Evolutionary conservation across 2,888 invertebrate genomes (phyloP).

Genomic region (Xanthorhoe designata): DNA sequence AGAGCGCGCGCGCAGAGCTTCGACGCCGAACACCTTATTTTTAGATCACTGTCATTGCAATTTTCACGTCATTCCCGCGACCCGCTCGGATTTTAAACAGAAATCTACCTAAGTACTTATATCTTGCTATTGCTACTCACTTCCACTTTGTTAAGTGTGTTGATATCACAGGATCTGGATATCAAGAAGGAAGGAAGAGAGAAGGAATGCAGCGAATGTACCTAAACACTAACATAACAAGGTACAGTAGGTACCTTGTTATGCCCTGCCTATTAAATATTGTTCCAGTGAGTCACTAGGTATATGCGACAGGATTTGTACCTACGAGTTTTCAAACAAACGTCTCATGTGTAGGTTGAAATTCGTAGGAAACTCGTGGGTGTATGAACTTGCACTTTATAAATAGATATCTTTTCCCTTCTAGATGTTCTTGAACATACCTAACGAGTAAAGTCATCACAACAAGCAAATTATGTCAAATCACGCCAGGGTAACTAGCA

Average conservation of each 20-base stretch:
- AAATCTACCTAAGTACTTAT: constrained; percentile 59
- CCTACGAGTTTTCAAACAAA: constrained; percentile 31
- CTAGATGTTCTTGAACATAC: neutral
- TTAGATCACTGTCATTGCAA: constrained; percentile 85
- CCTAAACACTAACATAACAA: too few species aligned
- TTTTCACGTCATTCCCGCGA: constrained; percentile 75
- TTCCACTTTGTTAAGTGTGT: constrained; percentile 34
- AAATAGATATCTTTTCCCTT: constrained; percentile 1
- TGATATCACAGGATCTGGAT: constrained; percentile 72
- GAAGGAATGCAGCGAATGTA: constrained; percentile 54
- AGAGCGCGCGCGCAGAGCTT: constrained; percentile 58
- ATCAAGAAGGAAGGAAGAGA: constrained; percentile 42
- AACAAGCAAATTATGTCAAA: too few species aligned
- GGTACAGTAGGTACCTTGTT: neutral
- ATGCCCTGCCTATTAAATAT: constrained; percentile 8
- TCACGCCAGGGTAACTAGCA: too few species aligned
- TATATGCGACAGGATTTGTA: constrained; percentile 33
- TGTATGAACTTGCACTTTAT: constrained; percentile 42
- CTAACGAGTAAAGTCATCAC: neutral
- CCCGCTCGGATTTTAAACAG: constrained; percentile 63
- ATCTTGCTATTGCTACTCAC: too few species aligned
- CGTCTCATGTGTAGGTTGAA: constrained; percentile 48
- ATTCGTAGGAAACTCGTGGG: constrained; percentile 40
- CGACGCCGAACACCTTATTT: constrained; percentile 73
- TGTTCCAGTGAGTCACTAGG: constrained; percentile 46